Percentiles rank a stretch among this genome's conserved stretches.
Conservation (phyloP, 2,113 vertebrate species). For the Leiothrix lutea region DNA sequence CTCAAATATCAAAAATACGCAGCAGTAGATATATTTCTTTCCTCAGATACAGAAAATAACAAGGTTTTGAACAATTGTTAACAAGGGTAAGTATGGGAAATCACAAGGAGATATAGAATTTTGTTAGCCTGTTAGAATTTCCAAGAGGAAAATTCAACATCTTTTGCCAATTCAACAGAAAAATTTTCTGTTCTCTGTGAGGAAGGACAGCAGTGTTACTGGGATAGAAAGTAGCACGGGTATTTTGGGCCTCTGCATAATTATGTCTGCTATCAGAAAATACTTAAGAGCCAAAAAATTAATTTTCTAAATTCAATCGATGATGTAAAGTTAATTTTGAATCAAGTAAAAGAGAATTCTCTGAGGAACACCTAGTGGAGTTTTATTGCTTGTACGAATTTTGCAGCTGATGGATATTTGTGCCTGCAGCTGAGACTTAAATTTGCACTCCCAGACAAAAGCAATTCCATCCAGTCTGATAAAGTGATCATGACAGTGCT, state of each 20-base stretch:
- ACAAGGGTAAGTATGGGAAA: neutral
- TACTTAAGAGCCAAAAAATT: neutral
- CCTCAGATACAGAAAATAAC: neutral
- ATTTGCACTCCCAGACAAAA: neutral
- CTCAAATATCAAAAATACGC: neutral
- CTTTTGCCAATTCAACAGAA: neutral
- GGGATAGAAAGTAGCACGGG: neutral
- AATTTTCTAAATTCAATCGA: neutral
- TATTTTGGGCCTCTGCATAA: neutral
- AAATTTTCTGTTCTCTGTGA: neutral
- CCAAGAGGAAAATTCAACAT: neutral
- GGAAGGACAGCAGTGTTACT: neutral
- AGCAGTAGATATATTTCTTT: neutral
- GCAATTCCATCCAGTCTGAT: neutral
- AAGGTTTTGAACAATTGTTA: neutral
- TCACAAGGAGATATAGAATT: neutral
- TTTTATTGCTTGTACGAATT: neutral
- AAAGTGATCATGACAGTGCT: neutral
- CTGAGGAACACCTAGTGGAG: neutral
- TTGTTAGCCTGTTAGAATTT: neutral
- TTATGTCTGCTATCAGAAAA: neutral
- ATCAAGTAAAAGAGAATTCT: neutral
- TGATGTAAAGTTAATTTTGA: neutral
- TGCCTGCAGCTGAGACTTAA: neutral
- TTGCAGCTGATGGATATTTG: neutral